phyloP scores from a whole-genome alignment of 92 coral and sea anemone genomes.

The Parazoanthus atlanticus region DNA sequence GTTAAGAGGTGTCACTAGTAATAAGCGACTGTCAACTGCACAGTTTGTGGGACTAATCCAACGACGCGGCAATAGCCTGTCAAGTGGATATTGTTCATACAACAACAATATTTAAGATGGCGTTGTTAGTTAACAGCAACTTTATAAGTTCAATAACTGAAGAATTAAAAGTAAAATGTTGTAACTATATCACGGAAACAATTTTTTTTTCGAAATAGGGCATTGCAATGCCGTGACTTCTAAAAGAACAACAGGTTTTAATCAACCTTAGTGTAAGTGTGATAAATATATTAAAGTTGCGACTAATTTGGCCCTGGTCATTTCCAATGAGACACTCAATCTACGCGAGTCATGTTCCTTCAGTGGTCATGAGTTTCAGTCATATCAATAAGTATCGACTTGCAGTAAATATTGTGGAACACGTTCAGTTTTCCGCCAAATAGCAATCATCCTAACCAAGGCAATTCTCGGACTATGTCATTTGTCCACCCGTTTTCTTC shows the following conservation, averaged over 20 bases:
- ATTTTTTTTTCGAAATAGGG: background rate
- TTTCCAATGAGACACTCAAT: background rate
- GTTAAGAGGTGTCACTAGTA: background rate
- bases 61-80: background rate
- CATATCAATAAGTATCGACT: too few species aligned
- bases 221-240: background rate
- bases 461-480: too few species aligned
- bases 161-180: background rate
- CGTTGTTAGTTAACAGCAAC: background rate
- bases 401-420: too few species aligned
- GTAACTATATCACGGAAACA: background rate
- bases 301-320: background rate
- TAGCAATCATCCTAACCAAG: too few species aligned
- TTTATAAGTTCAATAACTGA: too few species aligned
- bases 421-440: too few species aligned
- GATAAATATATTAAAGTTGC: background rate
- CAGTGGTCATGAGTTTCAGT: too few species aligned
- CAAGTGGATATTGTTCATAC: background rate
- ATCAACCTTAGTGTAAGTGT: background rate
- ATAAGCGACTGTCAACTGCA: background rate
- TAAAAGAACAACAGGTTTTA: background rate
- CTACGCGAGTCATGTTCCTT: background rate
- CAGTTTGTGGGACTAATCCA: background rate
- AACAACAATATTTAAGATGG: too few species aligned
- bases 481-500: too few species aligned